A percentile compares a stretch with the other conserved stretches of the same genome.
These are phyloP conservation scores for Laspeyria flexula DNA, from an alignment of 2,888 invertebrate species.

Conservation along the genomic window DNA sequence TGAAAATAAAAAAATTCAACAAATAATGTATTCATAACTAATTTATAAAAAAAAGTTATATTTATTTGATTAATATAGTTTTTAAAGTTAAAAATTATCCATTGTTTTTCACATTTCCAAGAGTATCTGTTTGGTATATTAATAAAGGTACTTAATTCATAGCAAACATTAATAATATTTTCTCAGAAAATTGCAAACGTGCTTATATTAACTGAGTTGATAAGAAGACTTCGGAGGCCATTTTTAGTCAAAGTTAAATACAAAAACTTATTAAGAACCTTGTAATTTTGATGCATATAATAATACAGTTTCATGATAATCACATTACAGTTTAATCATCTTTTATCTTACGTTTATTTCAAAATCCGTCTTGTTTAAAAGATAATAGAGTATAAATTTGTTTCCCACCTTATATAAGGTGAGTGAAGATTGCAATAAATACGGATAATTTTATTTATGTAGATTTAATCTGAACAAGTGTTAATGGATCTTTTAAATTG, in stretches of 20 bases:
- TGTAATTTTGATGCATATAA: constrained; percentile 33
- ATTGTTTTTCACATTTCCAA: no score
- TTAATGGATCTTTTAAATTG: constrained; percentile 38
- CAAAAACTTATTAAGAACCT: neutral
- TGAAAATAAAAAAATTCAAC: no score
- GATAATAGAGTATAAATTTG: constrained; percentile 11
- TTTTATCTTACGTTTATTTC: neutral
- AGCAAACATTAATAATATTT: no score
- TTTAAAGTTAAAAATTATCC: no score
- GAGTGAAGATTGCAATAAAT: constrained; percentile 30
- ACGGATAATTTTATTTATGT: constrained; percentile 44
- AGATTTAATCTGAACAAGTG: constrained; percentile 43
- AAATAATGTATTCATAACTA: no score
- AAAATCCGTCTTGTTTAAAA: neutral
- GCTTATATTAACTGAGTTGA: constrained; percentile 1
- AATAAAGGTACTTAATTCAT: no score
- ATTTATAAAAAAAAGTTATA: no score
- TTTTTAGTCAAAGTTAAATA: neutral
- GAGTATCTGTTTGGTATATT: no score
- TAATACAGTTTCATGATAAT: constrained; percentile 29
- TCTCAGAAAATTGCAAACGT: constrained; percentile 4
- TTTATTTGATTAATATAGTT: no score
- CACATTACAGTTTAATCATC: constrained; percentile 9
- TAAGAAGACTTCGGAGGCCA: neutral
- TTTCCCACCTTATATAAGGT: constrained; percentile 21